phyloP scores from a whole-genome alignment of 2,888 invertebrate genomes.

The Abrostola triplasia region DNA sequence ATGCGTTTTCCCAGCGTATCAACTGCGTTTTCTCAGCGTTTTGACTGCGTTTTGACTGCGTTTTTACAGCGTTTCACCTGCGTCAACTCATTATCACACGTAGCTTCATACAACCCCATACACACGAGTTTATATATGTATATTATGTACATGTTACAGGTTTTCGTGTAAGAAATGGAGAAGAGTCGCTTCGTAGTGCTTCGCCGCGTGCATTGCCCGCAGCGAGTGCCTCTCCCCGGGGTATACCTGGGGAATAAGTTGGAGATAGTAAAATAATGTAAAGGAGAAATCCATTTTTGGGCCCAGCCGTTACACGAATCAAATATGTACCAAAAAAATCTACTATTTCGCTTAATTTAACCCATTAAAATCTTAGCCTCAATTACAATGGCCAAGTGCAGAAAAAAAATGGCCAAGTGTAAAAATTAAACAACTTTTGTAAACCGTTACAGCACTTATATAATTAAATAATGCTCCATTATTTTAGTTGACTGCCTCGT shows the following conservation, averaged over 20 bases:
- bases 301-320: too few species aligned
- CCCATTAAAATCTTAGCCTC: too few species aligned
- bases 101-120: background rate
- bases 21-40: background rate
- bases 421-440: too few species aligned
- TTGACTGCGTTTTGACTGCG: background rate
- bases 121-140: constrained; percentile 13
- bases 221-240: constrained; percentile 99
- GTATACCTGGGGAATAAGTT: constrained; percentile 92
- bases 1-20: background rate
- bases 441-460: too few species aligned
- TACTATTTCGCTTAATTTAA: too few species aligned
- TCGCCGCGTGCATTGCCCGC: constrained; percentile 96
- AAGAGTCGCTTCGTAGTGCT: constrained; percentile 98
- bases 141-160: constrained; percentile 60
- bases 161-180: constrained; percentile 95
- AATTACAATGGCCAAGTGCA: too few species aligned
- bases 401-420: too few species aligned
- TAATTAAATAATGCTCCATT: too few species aligned
- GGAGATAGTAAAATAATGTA: background rate
- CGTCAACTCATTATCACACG: constrained; percentile 11
- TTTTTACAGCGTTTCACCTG: constrained; percentile 19
- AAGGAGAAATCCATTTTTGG: too few species aligned
- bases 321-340: too few species aligned
- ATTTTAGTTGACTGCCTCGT: too few species aligned